Percentiles rank a stretch among this genome's conserved stretches.
Conservation (phyloP, 2,113 vertebrate species). For the Emydura subglobosa region DNA sequence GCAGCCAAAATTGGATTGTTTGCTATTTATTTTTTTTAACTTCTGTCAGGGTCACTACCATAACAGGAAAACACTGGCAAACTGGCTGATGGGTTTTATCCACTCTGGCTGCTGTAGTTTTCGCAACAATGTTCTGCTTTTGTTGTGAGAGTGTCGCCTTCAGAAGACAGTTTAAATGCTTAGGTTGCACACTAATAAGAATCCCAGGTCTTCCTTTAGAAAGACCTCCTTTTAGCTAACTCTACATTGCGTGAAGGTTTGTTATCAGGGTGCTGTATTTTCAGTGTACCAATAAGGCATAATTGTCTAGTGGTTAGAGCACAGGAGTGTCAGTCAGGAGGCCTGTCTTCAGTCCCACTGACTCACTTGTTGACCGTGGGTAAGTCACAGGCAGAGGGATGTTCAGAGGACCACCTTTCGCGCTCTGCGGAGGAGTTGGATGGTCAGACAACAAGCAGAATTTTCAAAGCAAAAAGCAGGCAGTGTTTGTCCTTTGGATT, state of each 20-base stretch:
- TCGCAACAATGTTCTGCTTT: conserved; percentile 11
- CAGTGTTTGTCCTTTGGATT: background rate
- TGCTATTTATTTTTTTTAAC: conserved; percentile 75
- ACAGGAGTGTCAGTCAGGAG: background rate
- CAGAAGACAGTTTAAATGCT: background rate
- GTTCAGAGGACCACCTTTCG: no score
- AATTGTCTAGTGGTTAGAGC: background rate
- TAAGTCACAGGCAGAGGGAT: background rate
- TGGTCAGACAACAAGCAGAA: background rate
- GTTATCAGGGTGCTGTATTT: background rate
- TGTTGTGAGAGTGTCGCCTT: background rate
- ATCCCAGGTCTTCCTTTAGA: background rate
- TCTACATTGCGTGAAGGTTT: rapidly evolving
- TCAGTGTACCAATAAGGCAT: background rate
- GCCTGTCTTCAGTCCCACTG: background rate
- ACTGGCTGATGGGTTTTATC: conserved; percentile 53
- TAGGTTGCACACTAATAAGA: background rate
- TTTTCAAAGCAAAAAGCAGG: background rate
- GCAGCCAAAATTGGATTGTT: conserved; percentile 73
- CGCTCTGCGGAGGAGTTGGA: background rate
- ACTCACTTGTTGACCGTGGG: background rate
- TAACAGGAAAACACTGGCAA: conserved; percentile 57
- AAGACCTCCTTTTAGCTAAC: background rate
- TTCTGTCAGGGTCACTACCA: conserved; percentile 67
- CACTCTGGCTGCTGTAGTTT: conserved; percentile 17